These are phyloP conservation scores for Macrophya alboannulata DNA, from an alignment of 2,888 invertebrate genomes.

Conservation along the genomic window DNA sequence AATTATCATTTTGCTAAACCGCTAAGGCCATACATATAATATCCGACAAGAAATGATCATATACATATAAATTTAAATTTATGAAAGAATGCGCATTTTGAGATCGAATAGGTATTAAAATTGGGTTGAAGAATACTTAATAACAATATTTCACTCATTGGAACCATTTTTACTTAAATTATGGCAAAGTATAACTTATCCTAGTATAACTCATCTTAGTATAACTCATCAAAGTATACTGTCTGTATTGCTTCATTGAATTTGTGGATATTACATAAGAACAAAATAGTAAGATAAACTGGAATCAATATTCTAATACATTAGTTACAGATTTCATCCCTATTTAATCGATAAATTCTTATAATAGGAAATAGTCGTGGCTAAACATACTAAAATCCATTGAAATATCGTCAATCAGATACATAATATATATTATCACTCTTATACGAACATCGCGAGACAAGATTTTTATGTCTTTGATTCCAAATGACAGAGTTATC, in stretches of 20 bases:
- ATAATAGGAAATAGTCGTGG: not conserved
- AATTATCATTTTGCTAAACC: constrained; percentile 12
- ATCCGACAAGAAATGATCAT: not conserved
- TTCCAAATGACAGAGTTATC: not conserved
- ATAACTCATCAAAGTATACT: too few species aligned
- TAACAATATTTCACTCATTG: constrained; percentile 18
- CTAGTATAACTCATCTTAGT: too few species aligned
- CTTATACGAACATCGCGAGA: not conserved
- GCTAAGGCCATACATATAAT: constrained; percentile 25
- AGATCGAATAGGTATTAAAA: not conserved
- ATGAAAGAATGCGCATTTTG: not conserved
- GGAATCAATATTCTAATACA: constrained; percentile 13
- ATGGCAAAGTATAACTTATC: not conserved
- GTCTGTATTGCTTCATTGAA: not conserved
- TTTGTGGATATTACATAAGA: constrained; percentile 2
- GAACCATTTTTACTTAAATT: not conserved
- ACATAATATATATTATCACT: not conserved
- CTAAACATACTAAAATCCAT: constrained; percentile 14
- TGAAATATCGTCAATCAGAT: constrained; percentile 8
- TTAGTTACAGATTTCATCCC: not conserved
- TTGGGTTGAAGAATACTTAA: not conserved
- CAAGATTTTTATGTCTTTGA: not conserved
- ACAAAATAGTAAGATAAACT: not conserved
- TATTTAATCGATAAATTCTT: not conserved
- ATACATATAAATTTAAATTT: not conserved